Evolutionary conservation across 2,888 invertebrate genomes (phyloP), one percentile per base, ranked within the genome.

Genomic region (Venusia cambrica): DNA sequence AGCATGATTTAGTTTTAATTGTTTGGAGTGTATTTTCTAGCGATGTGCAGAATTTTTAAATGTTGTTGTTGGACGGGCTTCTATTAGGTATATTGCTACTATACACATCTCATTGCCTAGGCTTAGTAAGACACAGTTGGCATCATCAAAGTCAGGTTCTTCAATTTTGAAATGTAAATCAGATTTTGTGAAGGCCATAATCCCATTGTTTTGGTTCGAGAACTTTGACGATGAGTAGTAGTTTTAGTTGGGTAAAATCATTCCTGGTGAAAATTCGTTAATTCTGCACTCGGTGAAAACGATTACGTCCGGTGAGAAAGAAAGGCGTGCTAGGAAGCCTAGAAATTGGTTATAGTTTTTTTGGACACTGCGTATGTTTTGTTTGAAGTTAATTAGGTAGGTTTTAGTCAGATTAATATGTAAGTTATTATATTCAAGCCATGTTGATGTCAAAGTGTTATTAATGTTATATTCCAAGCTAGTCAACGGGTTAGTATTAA

Each of bases 261-360:
- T 13, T 5, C 4, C 9, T 4, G 26, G 20, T 1, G 12, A 15
- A 3, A 1, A 8, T n/a, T n/a, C n/a, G n/a, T 17, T 25, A 3
- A 37, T 8, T 11, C 31, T 14, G 7, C 37, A 37, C 12, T 37
- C 37, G 2, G 37, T 37, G 5, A 36, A 17, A 1, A 37, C 7
- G 0, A 31, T 27, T 0, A 31, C 5, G 8, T 36, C 36, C 1
- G 24, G 30, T 3, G n/a, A 2, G 2, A 10, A 27, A 20, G 6
- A 2, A 31, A 13, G 4, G 15, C n/a, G 1, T 2, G 14, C 1
- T 4, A n/a, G n/a, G n/a, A n/a, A n/a, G n/a, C n/a, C n/a, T n/a
- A 9, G 5, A 36, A 30, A 3, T 4, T 8, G n/a, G 3, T 29
- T 18, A 15, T 31, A 27, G 3, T 31, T 37, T 6, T 27, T 21